phyloP scores from a whole-genome alignment of 2,888 invertebrate species.

The Parnassius mnemosyne region DNA sequence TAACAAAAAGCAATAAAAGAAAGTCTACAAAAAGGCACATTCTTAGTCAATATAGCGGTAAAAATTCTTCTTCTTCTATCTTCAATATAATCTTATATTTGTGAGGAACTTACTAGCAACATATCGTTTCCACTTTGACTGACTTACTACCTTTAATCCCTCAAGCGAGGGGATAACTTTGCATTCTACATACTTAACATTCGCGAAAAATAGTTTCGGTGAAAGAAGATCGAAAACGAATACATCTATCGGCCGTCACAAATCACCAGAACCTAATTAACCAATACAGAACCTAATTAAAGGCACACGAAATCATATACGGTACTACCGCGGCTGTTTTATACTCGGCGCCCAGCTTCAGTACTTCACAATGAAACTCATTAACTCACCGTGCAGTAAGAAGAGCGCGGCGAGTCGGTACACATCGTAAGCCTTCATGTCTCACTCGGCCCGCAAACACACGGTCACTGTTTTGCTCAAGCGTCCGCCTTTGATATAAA shows the following conservation, averaged over 20 bases:
- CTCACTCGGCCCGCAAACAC: constrained; percentile 21
- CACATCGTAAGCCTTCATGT: constrained; percentile 20
- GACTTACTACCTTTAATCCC: no score
- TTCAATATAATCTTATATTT: no score
- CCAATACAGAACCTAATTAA: background rate
- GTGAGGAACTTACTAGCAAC: no score
- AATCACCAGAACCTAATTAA: background rate
- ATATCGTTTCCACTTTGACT: no score
- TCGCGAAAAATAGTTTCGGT: no score
- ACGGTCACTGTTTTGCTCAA: constrained; percentile 17
- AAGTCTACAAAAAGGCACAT: no score
- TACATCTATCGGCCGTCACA: background rate
- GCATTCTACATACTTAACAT: no score
- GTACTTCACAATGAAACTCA: constrained; percentile 11
- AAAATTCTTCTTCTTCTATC: no score
- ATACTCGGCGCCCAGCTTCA: background rate
- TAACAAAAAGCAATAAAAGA: no score
- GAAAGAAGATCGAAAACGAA: no score
- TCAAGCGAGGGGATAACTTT: no score
- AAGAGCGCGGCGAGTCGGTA: constrained; percentile 8
- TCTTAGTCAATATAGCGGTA: no score
- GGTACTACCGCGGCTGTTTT: background rate
- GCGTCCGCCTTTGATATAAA: constrained; percentile 18
- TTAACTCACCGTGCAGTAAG: constrained; percentile 25
- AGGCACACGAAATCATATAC: background rate